Conservation (phyloP, 2,113 vertebrate genomes). For the Tachycineta bicolor region DNA sequence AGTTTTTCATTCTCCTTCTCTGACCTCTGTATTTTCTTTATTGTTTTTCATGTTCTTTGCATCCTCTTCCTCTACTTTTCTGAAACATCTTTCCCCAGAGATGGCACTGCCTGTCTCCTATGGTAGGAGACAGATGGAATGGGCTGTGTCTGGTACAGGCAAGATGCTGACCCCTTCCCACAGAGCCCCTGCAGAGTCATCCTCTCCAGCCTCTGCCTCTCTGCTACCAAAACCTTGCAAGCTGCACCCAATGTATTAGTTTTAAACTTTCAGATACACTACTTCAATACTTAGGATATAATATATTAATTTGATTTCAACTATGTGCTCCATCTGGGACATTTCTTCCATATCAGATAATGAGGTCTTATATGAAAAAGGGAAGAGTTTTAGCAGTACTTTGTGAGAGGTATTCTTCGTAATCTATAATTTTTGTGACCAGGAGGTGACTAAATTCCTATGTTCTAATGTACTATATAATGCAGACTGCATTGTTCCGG, state of each 20-base stretch:
- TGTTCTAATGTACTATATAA: not conserved
- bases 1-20: not conserved
- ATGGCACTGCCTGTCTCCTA: not conserved
- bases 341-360: not conserved
- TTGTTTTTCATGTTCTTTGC: not conserved
- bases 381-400: not conserved
- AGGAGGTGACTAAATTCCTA: not conserved
- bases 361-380: not conserved
- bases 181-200: not conserved
- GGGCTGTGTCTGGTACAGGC: not conserved
- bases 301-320: not conserved
- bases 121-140: rapidly evolving
- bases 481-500: not conserved
- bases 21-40: not conserved
- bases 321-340: not conserved
- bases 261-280: not conserved
- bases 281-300: not conserved
- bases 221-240: not conserved
- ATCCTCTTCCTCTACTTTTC: not conserved
- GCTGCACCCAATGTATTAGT: not conserved
- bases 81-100: rapidly evolving
- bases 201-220: not conserved
- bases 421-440: not conserved
- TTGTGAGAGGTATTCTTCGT: not conserved
- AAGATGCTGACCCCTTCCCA: not conserved